phyloP scores from a whole-genome alignment of 2,888 invertebrate genomes.

The Sepiola atlantica region DNA sequence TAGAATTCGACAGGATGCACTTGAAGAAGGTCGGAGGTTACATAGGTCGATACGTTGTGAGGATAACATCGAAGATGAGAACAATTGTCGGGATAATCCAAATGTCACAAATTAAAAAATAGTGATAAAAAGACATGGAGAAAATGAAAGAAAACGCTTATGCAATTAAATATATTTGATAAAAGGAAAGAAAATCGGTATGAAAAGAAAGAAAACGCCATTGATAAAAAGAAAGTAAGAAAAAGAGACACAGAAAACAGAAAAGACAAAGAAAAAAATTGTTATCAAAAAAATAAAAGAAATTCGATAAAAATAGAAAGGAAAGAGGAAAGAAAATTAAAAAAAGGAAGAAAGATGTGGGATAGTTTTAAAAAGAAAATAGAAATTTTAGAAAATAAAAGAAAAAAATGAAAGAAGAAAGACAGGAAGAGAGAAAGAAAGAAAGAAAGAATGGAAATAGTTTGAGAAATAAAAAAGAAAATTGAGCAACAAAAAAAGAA shows the following conservation, averaged over 20 bases:
- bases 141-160: no score
- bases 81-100: no score
- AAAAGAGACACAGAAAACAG: background rate
- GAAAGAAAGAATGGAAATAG: background rate
- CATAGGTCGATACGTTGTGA: no score
- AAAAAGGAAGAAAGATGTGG: background rate
- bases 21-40: no score
- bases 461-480: background rate
- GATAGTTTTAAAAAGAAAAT: background rate
- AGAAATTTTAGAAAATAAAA: background rate
- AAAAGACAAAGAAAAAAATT: background rate
- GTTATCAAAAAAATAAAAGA: background rate
- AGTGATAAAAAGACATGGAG: no score
- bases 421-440: background rate
- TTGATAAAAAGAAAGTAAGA: background rate
- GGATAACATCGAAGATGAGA: no score
- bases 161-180: no score
- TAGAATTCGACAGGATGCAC: no score
- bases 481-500: background rate
- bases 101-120: no score
- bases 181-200: no score
- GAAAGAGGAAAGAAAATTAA: background rate
- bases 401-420: background rate
- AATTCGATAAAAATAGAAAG: background rate
- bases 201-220: no score